Base-by-base conservation (phyloP, 37 sponge, comb jelly and placozoan genomes). In the Ianthella basta region DNA sequence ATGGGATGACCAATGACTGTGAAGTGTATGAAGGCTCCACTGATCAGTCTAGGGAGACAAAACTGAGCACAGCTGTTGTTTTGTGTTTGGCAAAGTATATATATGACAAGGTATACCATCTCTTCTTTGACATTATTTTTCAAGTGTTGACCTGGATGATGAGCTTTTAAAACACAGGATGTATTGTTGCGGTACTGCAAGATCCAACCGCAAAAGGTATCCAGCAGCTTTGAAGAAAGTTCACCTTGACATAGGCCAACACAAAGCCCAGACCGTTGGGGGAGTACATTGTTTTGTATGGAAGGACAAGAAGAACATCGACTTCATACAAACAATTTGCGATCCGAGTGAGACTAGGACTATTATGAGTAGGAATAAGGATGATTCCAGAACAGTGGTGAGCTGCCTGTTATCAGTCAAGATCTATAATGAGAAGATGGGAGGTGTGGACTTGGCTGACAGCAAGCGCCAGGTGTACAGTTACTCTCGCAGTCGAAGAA, bases 381-480 rank as follows among this genome's bases (percentile, higher is more conserved):
- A 77, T 34, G 79, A 40, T 14, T 24, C 41, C 24, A 38, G 55
- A 44, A 40, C 24, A 21, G 21, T 15, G 15, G 41, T 77, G 24
- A 21, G 15, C 24, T 77, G 79, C n/a, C 79, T 40, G 10, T 12
- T 36, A 20, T 15, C 79, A 50, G 79, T 77, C n/a, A 77, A 77
- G 79, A 10, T 36, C 55, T 77, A 77, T 40, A 77, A 77, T 23
- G 24, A 18, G 15, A 34, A 24, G 21, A 77, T 77, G 79, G 79
- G 79, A 19, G 79, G 79, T n/a, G 79, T 77, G 15, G 79, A 77
- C 44, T 50, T 38, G 50, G 79, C 79, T 24, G 79, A 77, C n/a
- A 14, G 13, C 44, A 16, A 25, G n/a, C 37, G 44, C 15, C 16
- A 77, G 44, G 15, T 40, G 19, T 77, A 77, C n/a, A n/a, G 40